Evolutionary conservation across 2,797 vertebrate species (phyloP), one percentile per base, ranked within the genome.

Genomic region (Melanotaenia trifasciata): DNA sequence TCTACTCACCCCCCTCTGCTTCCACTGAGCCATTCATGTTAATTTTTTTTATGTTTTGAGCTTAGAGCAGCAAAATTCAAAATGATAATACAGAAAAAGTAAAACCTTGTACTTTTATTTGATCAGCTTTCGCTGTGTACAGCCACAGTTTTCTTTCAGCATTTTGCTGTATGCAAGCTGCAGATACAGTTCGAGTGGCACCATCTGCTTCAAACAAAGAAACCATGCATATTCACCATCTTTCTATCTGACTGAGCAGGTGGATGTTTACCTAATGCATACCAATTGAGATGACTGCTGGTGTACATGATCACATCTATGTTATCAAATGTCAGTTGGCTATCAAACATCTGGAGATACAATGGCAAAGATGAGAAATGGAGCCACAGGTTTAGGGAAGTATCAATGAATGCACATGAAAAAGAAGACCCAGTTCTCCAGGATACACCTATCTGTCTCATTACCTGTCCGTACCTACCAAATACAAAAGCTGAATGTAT

Each of bases 271-370:
- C 57, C 81, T 84, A 76, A 89, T 93, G 84, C 84, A 89, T 90
- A 66, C 47, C 67, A 78, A 84, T 62, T 61, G 79, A 61, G 74
- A 77, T 56, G 70, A 71, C 58, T 67, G 51, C 72, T 64, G 24
- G 64, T 64, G 68, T 67, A 69, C 50, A 64, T 58, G 82, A 84
- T 83, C 77, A 72, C 74, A 84, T 90, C 83, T 84, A 18, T 72
- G 72, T 80, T 70, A 86, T 88, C 89, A 87, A 90, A 93, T 90
- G 87, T 89, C 89, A 92, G 33, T 68, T 61, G 63, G 72, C 75
- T 68, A 74, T 67, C 5, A 56, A 88, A 81, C 80, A 82, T 78
- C 73, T 85, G 58, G 73, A 74, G 77, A 73, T 38, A 47, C 59
- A 58, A 71, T 67, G 74, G 79, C 50, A 53, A 60, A 53, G 66